phyloP scores from a whole-genome alignment of 2,797 vertebrate genomes.

The Paramormyrops hopkinsi region DNA sequence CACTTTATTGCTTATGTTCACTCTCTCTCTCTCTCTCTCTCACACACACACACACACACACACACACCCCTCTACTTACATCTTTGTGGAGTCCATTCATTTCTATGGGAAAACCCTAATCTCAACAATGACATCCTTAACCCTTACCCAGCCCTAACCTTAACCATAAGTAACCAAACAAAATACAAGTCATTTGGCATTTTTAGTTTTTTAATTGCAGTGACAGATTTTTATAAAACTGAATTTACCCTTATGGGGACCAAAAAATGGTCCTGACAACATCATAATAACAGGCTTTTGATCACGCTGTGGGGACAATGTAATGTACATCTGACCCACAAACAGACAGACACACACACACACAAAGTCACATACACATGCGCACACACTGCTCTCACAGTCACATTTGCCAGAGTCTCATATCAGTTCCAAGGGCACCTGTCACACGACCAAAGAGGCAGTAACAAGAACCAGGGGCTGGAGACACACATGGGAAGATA shows the following conservation, averaged over 20 bases:
- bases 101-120: not conserved
- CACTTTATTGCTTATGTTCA: too few relatives aligned
- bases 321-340: not conserved
- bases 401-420: not conserved
- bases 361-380: not conserved
- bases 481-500: not conserved
- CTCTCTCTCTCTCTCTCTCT: too few relatives aligned
- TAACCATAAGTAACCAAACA: not conserved
- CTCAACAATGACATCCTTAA: not conserved
- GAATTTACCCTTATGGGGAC: not conserved
- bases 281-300: not conserved
- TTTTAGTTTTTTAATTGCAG: not conserved
- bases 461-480: not conserved
- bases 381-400: not conserved
- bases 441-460: not conserved
- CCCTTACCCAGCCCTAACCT: not conserved
- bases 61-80: not conserved
- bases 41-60: not conserved
- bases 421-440: not conserved
- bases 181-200: not conserved
- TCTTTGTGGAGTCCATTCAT: not conserved
- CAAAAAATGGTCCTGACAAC: not conserved
- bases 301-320: not conserved
- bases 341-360: not conserved
- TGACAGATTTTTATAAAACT: not conserved